Percentiles rank a stretch among this genome's conserved stretches.
Evolutionary conservation across 2,113 vertebrate species (phyloP).

Genomic region (Microtus ochrogaster): DNA sequence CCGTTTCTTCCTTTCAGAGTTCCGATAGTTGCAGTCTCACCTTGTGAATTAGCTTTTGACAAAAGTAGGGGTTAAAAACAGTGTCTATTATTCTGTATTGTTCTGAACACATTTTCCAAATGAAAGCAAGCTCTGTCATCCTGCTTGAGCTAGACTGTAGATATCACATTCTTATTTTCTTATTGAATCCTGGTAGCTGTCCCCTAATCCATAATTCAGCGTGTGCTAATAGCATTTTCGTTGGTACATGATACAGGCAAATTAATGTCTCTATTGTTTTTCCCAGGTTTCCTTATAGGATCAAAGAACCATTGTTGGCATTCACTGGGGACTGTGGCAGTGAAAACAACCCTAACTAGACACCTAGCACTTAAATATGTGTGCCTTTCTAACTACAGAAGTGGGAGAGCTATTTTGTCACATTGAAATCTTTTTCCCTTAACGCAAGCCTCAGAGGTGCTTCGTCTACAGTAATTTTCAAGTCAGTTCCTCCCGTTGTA

Average conservation of each 20-base stretch:
- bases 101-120: constrained; percentile 66
- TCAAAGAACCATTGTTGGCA: background rate
- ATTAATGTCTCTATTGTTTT: constrained; percentile 19
- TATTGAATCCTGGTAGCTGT: constrained; percentile 40
- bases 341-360: constrained; percentile 15
- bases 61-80: constrained; percentile 60
- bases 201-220: background rate
- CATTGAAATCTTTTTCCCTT: constrained; percentile 8
- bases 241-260: constrained; percentile 39
- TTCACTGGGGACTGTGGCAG: background rate
- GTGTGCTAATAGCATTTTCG: background rate
- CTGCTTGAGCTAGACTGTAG: constrained; percentile 5
- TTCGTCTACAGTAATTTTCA: constrained; percentile 47
- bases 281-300: background rate
- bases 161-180: constrained; percentile 33
- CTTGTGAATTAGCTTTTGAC: constrained; percentile 63
- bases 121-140: constrained; percentile 57
- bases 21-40: constrained; percentile 73
- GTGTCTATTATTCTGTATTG: constrained; percentile 22
- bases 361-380: background rate
- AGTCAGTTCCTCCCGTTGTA: constrained; percentile 24
- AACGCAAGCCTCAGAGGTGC: constrained; percentile 11
- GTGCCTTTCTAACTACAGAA: constrained; percentile 60
- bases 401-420: background rate
- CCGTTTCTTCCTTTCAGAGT: constrained; percentile 9